A percentile compares a stretch with the other conserved stretches of the same genome.
phyloP scores from a whole-genome alignment of 2,797 vertebrate genomes.

The Acanthurus lineatus region DNA sequence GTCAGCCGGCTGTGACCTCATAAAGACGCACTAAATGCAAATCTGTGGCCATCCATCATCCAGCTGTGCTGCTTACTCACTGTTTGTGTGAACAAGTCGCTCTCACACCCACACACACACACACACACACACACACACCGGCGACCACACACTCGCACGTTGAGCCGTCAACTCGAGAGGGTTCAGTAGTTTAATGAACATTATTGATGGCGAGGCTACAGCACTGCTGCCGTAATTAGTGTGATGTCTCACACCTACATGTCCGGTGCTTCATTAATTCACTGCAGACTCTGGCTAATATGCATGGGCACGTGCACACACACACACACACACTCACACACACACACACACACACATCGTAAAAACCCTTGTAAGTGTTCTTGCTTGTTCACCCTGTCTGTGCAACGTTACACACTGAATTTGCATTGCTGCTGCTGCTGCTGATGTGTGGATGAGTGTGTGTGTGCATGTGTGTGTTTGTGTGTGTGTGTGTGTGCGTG shows the following conservation, averaged over 20 bases:
- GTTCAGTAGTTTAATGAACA: slow-evolving; percentile 76
- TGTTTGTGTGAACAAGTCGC: slow-evolving; percentile 19
- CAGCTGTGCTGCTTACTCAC: slow-evolving; percentile 36
- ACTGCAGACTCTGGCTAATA: slow-evolving; percentile 43
- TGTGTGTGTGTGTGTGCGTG: slow-evolving; percentile 6
- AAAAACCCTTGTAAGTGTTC: slow-evolving; percentile 18
- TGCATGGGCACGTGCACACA: not conserved
- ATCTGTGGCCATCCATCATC: slow-evolving; percentile 68
- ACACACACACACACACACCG: slow-evolving; percentile 6
- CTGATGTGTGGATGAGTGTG: too few species aligned
- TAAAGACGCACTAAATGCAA: slow-evolving; percentile 70
- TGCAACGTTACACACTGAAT: slow-evolving; percentile 43
- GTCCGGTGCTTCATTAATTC: slow-evolving; percentile 69
- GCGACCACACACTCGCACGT: slow-evolving; percentile 9
- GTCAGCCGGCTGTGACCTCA: slow-evolving; percentile 58
- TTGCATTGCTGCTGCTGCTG: slow-evolving; percentile 29
- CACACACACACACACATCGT: slow-evolving; percentile 28
- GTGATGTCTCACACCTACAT: slow-evolving; percentile 74
- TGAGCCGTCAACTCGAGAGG: slow-evolving; percentile 56
- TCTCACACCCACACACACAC: slow-evolving; percentile 22
- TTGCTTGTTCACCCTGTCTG: slow-evolving; percentile 4
- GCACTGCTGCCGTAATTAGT: slow-evolving; percentile 69
- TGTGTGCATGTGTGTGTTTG: not conserved
- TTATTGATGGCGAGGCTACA: slow-evolving; percentile 73
- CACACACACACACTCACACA: slow-evolving; percentile 2